phyloP scores from a whole-genome alignment of 2,797 vertebrate genomes.

The Tapera naevia region DNA sequence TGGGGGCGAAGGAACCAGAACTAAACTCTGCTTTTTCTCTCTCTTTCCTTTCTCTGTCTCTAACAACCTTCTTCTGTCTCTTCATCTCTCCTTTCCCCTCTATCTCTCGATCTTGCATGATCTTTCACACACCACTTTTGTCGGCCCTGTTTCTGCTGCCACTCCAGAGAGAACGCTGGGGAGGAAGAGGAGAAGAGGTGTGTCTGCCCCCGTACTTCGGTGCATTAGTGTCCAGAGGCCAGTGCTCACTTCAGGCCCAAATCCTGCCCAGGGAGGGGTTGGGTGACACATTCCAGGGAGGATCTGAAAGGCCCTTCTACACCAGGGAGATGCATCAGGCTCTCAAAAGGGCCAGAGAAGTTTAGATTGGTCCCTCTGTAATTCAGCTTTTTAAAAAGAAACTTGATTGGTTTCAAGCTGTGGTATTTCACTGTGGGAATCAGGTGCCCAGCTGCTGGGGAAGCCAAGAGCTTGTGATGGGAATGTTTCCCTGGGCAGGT shows the following conservation, averaged over 20 bases:
- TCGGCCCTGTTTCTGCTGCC: slow-evolving; percentile 91
- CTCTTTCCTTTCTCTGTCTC: slow-evolving; percentile 36
- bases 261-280: background rate
- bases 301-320: background rate
- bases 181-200: slow-evolving; percentile 96
- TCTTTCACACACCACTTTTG: slow-evolving; percentile 83
- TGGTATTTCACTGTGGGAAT: background rate
- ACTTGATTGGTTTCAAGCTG: background rate
- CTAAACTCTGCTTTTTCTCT: slow-evolving; percentile 62
- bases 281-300: background rate
- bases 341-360: background rate
- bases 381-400: background rate
- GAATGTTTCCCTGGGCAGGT: background rate
- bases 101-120: slow-evolving; percentile 79
- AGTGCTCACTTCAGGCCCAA: background rate
- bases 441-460: background rate
- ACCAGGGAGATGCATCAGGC: background rate
- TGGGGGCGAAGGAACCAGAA: background rate
- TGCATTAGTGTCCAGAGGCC: background rate
- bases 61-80: slow-evolving; percentile 52
- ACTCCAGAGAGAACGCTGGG: slow-evolving; percentile 91
- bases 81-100: slow-evolving; percentile 49
- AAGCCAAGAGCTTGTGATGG: background rate
- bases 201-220: slow-evolving; percentile 80
- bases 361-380: background rate